Evolutionary conservation across 35 echinoderm and acorn worm genomes (phyloP).

Genomic region (Strongylocentrotus purpuratus): DNA sequence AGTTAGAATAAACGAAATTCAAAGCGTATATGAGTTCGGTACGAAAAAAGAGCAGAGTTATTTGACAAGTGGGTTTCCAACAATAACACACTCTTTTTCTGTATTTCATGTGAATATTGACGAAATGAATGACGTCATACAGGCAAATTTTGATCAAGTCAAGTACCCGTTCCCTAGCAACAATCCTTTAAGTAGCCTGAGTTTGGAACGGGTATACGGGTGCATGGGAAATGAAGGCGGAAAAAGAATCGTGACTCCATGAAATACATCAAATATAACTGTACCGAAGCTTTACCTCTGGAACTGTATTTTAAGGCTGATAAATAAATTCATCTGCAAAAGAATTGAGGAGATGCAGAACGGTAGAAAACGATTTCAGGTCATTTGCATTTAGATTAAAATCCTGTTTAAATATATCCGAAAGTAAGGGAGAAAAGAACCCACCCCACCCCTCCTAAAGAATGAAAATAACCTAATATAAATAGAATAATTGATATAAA

Average conservation of each 20-base stretch:
- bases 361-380: not conserved
- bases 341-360: not conserved
- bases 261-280: not conserved
- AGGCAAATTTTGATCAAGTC: slow-evolving; percentile 1
- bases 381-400: not conserved
- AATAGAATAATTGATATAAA: not conserved
- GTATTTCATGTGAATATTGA: slow-evolving; percentile 13
- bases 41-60: not conserved
- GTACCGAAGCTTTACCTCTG: not conserved
- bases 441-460: not conserved
- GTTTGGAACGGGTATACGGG: not conserved
- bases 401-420: not conserved
- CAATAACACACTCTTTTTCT: not conserved
- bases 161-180: slow-evolving; percentile 31
- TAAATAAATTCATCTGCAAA: not conserved
- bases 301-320: not conserved
- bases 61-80: not conserved
- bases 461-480: not conserved
- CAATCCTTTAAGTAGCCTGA: slow-evolving; percentile 13
- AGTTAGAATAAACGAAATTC: too few relatives aligned
- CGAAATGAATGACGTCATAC: slow-evolving; percentile 24
- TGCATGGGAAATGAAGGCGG: not conserved
- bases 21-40: too few relatives aligned
- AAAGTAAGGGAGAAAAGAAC: not conserved
- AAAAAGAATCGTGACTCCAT: not conserved